Evolutionary conservation across 2,113 vertebrate species (phyloP).

Genomic region (Myxocyprinus asiaticus): DNA sequence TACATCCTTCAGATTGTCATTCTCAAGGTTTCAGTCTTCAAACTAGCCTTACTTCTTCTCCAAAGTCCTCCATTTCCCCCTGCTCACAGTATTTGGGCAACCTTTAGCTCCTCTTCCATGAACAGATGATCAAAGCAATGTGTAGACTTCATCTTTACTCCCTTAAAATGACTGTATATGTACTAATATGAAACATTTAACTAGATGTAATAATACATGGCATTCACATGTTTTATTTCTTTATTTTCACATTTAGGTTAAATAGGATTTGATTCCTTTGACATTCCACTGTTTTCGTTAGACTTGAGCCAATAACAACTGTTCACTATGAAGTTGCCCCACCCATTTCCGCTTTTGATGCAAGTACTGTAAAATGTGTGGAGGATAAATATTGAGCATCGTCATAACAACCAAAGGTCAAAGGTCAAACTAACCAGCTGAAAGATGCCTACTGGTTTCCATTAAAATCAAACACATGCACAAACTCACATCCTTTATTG

Average conservation of each 20-base stretch:
- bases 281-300: background rate
- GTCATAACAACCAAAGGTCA: constrained; percentile 11
- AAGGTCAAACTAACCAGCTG: constrained; percentile 5
- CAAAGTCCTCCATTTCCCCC: background rate
- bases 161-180: background rate
- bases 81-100: too few relatives aligned
- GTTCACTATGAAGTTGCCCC: background rate
- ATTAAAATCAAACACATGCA: background rate
- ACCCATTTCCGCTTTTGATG: background rate
- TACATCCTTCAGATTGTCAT: constrained; percentile 8
- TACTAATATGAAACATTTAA: background rate
- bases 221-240: background rate
- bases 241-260: constrained; percentile 2
- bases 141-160: background rate
- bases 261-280: constrained; percentile 6
- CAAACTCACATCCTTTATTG: background rate
- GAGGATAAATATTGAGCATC: constrained; percentile 28
- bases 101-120: too few relatives aligned
- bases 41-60: background rate
- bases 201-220: too few relatives aligned
- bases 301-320: constrained; percentile 7
- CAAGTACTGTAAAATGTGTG: constrained; percentile 4
- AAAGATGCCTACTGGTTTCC: background rate
- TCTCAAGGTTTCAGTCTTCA: constrained; percentile 31
- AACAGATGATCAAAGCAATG: background rate